Conservation (phyloP, 2,113 vertebrate species). For the Lipotes vexillifer region DNA sequence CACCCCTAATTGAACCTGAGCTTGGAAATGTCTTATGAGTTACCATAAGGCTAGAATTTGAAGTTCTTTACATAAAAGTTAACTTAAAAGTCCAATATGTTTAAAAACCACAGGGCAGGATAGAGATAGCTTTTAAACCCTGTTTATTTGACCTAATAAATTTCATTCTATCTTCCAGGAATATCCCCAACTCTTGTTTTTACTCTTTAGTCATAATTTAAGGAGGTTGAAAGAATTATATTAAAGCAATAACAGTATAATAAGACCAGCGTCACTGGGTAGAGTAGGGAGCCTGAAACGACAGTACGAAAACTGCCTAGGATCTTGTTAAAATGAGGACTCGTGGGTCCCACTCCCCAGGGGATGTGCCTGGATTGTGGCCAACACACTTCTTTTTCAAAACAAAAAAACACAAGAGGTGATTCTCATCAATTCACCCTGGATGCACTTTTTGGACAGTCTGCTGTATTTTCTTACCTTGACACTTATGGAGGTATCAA, state of each 20-base stretch:
- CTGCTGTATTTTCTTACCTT: not conserved
- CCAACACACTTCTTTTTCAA: not conserved
- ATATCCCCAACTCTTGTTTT: not conserved
- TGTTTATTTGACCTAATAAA: not conserved
- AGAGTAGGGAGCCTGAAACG: too few relatives aligned
- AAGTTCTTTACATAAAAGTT: not conserved
- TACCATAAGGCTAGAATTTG: not conserved
- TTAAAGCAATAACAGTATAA: not conserved
- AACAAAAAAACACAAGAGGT: not conserved
- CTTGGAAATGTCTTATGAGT: not conserved
- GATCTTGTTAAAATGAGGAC: too few relatives aligned
- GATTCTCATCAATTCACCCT: not conserved
- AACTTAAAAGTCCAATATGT: not conserved
- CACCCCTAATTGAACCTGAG: not conserved
- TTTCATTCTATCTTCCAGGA: not conserved
- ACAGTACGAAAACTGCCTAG: not conserved
- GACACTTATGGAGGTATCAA: not conserved
- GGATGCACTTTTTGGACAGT: not conserved
- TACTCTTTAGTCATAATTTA: not conserved
- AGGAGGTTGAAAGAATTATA: not conserved
- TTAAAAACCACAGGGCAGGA: not conserved
- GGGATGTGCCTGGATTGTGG: not conserved
- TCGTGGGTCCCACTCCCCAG: accelerated
- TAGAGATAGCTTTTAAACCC: not conserved
- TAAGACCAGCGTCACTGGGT: too few relatives aligned